Evolutionary conservation across 1,140 invertebrate species (phyloP).

Genomic region (Conopomorpha cramerella): DNA sequence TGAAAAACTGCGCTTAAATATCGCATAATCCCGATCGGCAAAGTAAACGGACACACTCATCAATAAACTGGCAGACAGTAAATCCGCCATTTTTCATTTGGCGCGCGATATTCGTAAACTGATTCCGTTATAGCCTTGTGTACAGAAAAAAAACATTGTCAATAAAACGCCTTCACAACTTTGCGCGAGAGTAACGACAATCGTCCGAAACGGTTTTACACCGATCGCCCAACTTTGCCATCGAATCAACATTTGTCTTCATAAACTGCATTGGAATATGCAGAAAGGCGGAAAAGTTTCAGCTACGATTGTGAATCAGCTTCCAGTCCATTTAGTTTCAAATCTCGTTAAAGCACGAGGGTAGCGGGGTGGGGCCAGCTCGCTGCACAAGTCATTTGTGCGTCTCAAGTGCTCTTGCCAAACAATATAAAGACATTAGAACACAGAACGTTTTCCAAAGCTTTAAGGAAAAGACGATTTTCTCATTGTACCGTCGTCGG

Average conservation of each 20-base stretch:
- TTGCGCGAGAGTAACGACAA: too few species aligned
- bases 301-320: constrained; percentile 40
- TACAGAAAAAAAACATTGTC: constrained; percentile 27
- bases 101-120: constrained; percentile 20
- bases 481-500: constrained; percentile 17
- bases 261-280: too few species aligned
- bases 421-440: not conserved
- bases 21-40: constrained; percentile 30
- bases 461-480: constrained; percentile 13
- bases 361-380: too few species aligned
- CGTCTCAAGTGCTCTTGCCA: constrained; percentile 11
- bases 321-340: constrained; percentile 53
- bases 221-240: too few species aligned
- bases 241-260: too few species aligned
- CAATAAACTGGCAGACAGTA: constrained; percentile 46
- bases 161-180: too few species aligned
- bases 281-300: constrained; percentile 13
- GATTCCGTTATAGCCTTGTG: constrained; percentile 23
- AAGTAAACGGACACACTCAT: constrained; percentile 37
- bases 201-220: too few species aligned
- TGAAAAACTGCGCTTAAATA: constrained; percentile 1
- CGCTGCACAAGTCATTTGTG: constrained; percentile 52
- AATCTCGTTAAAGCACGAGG: constrained; percentile 55
- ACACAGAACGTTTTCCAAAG: not conserved
- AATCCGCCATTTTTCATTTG: constrained; percentile 47